These are phyloP conservation scores for Solenopsis invicta DNA, from an alignment of 1,140 invertebrate species.

Conservation along the genomic window DNA sequence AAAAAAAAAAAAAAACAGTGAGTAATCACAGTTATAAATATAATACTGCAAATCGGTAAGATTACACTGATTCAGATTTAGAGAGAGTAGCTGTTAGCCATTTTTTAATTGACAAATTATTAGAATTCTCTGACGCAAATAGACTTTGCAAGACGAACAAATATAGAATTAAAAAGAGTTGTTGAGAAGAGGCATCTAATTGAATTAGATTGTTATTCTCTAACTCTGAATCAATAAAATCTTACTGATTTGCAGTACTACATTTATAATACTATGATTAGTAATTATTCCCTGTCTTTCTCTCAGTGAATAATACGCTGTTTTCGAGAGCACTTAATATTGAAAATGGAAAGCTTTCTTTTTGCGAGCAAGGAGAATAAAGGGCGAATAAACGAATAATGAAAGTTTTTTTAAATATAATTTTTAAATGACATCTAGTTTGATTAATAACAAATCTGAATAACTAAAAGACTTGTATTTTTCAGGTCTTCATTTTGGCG, in stretches of 20 bases:
- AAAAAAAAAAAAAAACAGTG: too few species aligned
- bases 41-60: too few species aligned
- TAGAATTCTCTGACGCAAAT: not conserved
- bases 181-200: not conserved
- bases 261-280: too few species aligned
- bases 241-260: too few species aligned
- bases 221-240: too few species aligned
- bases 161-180: conserved; percentile 12
- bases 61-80: too few species aligned
- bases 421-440: not conserved
- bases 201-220: not conserved
- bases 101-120: conserved; percentile 6
- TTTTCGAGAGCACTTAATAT: not conserved
- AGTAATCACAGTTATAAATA: too few species aligned
- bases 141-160: not conserved
- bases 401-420: not conserved
- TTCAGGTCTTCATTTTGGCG: not conserved
- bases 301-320: too few species aligned
- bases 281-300: too few species aligned
- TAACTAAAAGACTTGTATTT: not conserved
- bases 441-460: conserved; percentile 10
- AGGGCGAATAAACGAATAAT: not conserved
- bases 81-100: not conserved
- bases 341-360: not conserved
- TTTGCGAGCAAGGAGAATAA: not conserved